phyloP scores from a whole-genome alignment of 1,140 invertebrate genomes.

The Scylla paramamosain region DNA sequence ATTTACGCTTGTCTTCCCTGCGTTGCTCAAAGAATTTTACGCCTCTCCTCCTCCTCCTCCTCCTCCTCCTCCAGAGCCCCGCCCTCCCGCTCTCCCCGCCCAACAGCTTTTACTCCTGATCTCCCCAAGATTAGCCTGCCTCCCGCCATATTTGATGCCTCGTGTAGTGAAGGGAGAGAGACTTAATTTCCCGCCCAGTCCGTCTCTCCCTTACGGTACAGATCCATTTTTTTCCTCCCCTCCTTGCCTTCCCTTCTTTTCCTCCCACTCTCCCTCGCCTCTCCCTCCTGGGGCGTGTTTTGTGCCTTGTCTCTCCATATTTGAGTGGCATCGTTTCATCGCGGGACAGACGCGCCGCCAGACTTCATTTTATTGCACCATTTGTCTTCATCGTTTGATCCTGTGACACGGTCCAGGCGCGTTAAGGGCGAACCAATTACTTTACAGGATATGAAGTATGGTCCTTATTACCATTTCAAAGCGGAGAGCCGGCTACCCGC shows the following conservation, averaged over 20 bases:
- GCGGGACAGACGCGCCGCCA: constrained; percentile 43
- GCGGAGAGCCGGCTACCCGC: constrained; percentile 56
- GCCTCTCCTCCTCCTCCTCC: too few relatives aligned
- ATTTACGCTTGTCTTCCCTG: too few relatives aligned
- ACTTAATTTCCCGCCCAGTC: neutral
- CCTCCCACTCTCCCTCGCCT: neutral
- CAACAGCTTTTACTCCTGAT: too few relatives aligned
- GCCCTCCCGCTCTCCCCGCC: too few relatives aligned
- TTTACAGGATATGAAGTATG: constrained; percentile 68
- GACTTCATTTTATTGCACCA: constrained; percentile 56
- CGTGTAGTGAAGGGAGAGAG: neutral
- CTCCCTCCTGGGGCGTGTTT: neutral
- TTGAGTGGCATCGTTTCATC: constrained; percentile 58
- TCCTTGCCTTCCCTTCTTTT: too few relatives aligned
- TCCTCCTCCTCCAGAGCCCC: too few relatives aligned
- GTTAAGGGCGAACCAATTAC: constrained; percentile 72
- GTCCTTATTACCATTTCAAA: constrained; percentile 73
- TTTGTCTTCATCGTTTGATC: constrained; percentile 73
- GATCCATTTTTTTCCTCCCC: too few relatives aligned
- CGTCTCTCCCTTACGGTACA: neutral
- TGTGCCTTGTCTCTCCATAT: constrained; percentile 46
- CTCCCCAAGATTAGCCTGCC: too few relatives aligned
- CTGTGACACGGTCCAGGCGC: constrained; percentile 66
- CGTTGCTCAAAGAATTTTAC: too few relatives aligned
- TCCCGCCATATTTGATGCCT: neutral